Percentiles rank a stretch among this genome's conserved stretches.
Conservation (phyloP, 2,113 vertebrate species). For the Cariama cristata region DNA sequence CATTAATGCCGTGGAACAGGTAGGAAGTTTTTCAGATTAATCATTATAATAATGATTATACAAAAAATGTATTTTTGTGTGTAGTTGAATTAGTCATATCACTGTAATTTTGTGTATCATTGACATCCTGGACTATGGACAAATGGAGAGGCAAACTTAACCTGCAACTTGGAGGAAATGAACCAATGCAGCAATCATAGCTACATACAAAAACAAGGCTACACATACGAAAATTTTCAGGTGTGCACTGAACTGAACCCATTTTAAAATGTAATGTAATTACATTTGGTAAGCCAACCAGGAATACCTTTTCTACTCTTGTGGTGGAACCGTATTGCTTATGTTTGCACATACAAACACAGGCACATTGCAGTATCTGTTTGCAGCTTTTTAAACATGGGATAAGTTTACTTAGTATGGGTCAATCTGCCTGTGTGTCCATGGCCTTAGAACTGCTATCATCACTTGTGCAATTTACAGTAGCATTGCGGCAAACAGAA, state of each 20-base stretch:
- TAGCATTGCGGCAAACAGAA: not conserved
- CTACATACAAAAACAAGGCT: not conserved
- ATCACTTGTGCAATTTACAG: not conserved
- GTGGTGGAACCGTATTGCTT: not conserved
- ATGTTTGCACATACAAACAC: not conserved
- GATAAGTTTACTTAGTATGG: not conserved
- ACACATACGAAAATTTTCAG: not conserved
- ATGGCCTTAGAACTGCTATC: not conserved
- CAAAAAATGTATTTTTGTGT: not conserved
- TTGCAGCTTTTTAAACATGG: not conserved
- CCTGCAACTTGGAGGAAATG: not conserved
- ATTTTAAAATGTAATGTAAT: not conserved
- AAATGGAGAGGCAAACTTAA: not conserved
- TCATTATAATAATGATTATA: not conserved
- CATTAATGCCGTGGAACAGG: not conserved
- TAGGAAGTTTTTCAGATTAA: not conserved
- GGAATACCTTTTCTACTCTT: not conserved
- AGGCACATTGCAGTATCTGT: not conserved
- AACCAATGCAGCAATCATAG: not conserved
- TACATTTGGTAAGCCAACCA: not conserved
- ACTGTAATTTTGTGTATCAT: not conserved
- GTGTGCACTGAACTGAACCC: not conserved
- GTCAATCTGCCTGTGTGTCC: not conserved
- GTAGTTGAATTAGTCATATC: not conserved
- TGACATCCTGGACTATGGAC: not conserved